These are phyloP conservation scores for Hypselothyrea guttata DNA, from an alignment of 2,888 invertebrate species.

Conservation along the genomic window DNA sequence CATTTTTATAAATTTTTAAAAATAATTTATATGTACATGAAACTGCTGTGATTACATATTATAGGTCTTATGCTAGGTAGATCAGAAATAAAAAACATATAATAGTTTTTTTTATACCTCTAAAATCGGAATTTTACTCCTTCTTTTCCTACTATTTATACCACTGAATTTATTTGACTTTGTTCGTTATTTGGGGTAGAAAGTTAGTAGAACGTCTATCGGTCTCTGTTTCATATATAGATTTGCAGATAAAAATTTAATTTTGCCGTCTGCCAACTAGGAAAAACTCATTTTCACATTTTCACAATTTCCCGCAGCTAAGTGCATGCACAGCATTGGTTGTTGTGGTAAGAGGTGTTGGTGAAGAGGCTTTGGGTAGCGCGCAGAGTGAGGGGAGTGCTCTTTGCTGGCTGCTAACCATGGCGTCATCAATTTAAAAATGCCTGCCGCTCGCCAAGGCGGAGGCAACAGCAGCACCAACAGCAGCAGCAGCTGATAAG, in stretches of 20 bases:
- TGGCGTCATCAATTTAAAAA: slow-evolving; percentile 72
- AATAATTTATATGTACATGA: no score
- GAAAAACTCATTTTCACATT: slow-evolving; percentile 64
- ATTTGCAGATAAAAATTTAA: slow-evolving; percentile 62
- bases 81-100: no score
- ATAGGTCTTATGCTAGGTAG: no score
- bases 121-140: no score
- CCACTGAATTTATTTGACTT: no score
- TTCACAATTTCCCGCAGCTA: slow-evolving; percentile 18
- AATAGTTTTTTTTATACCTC: no score
- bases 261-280: slow-evolving; percentile 56
- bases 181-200: no score
- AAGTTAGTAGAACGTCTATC: no score
- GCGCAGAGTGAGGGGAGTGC: neutral
- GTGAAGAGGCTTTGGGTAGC: neutral
- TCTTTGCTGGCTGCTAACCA: slow-evolving; percentile 21
- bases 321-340: neutral
- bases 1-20: no score
- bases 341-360: slow-evolving; percentile 18
- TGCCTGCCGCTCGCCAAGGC: slow-evolving; percentile 24
- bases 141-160: no score
- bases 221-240: no score
- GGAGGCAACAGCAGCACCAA: slow-evolving; percentile 8
- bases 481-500: slow-evolving; percentile 40
- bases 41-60: no score